Conservation (phyloP, 1,140 invertebrate genomes). For the Melanaphis sacchari region DNA sequence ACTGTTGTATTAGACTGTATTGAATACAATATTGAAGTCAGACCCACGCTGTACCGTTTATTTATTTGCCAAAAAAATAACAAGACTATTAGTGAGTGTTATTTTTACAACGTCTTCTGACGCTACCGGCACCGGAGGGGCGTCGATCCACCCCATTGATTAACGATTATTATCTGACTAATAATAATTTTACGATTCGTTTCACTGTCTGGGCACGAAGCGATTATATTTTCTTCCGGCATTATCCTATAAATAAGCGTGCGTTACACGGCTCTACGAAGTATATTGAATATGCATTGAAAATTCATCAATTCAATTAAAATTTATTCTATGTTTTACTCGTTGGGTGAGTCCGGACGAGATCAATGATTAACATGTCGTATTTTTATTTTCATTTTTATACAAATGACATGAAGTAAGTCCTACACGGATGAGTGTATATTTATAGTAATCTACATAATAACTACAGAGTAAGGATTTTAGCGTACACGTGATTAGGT, state of each 20-base stretch:
- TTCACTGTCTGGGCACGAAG: not conserved
- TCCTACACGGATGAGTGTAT: not conserved
- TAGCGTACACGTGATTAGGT: not conserved
- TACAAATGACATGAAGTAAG: not conserved
- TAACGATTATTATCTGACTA: not conserved
- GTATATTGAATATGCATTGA: not conserved
- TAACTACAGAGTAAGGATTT: not conserved
- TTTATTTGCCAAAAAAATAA: not conserved
- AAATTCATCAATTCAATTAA: not conserved
- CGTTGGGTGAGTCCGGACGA: not conserved
- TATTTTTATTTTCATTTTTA: not conserved
- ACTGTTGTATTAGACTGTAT: no score
- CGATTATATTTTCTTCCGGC: not conserved
- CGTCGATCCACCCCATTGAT: not conserved
- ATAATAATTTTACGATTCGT: conserved; percentile 17
- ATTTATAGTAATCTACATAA: not conserved
- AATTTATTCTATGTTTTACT: not conserved
- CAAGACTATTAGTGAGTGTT: not conserved
- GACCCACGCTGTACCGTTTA: not conserved
- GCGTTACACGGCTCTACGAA: not conserved
- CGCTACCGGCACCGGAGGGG: not conserved
- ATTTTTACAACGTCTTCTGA: not conserved
- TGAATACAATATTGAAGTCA: not conserved
- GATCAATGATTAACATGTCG: not conserved
- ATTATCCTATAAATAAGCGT: not conserved